Evolutionary conservation across 2,797 vertebrate genomes (phyloP), one percentile per base, ranked within the genome.

Genomic region (Lutjanus campechanus): DNA sequence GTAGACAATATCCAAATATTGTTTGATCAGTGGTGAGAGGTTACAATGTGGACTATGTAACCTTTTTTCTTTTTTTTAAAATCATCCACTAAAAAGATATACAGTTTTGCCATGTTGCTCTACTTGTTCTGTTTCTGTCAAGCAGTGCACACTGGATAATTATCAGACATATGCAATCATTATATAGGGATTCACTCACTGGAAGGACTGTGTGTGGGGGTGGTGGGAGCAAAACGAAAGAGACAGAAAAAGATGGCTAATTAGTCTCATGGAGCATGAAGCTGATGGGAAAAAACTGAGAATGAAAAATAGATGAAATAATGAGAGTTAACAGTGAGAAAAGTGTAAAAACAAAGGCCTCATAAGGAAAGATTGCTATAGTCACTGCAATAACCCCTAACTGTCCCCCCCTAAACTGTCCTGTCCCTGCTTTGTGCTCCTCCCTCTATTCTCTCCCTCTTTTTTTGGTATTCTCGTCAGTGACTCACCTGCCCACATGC

Each of bases 211-310:
- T 11, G 40, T 68, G 84, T 72, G 86, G 74, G 68, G 78, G 83
- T 20, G 83, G 76, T 55, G 68, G 76, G 44, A 68, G 63, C 6
- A 61, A 79, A 81, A 80, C 58, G 61, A 88, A 85, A 81, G 56
- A 82, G 72, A 85, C 49, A 61, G 51, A 77, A 72, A 74, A 73
- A 73, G 59, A 71, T 41, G 13, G 54, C 58, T 92, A 94, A 94
- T 94, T 91, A 89, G 87, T 92, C 85, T 88, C 88, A 81, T 67
- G 86, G 80, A 91, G 77, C 46, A 55, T 49, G 46, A 67, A 41
- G 74, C 43, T 74, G 63, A 82, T 72, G 69, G 69, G 67, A 64
- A 63, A 70, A 81, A 74, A 55, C 11, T 65, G 12, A 77, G 55
- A 68, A 47, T 69, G 8, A 47, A 73, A 78, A 77, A 36, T 5